Conservation (phyloP, 1,140 invertebrate genomes). For the Diachasmimorpha longicaudata region DNA sequence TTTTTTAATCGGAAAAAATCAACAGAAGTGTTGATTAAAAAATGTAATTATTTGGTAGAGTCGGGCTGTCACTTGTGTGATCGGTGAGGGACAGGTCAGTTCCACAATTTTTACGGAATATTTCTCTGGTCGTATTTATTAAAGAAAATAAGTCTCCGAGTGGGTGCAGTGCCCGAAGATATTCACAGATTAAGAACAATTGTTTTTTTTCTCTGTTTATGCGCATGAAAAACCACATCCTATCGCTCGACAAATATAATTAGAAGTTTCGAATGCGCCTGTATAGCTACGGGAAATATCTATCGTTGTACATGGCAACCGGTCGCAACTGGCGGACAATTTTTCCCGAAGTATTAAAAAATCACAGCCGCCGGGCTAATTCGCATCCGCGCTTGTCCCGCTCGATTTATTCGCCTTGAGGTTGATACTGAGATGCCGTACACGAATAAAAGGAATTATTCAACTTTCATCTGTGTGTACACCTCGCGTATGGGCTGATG, state of each 20-base stretch:
- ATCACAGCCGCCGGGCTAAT: slow-evolving; percentile 32
- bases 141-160: too few species aligned
- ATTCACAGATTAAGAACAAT: too few species aligned
- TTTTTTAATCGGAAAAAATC: too few species aligned
- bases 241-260: neutral
- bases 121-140: too few species aligned
- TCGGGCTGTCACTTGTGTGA: too few species aligned
- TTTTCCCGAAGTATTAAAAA: slow-evolving; percentile 34
- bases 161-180: too few species aligned
- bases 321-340: slow-evolving; percentile 20
- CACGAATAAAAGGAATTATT: slow-evolving; percentile 1
- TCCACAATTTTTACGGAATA: too few species aligned
- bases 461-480: neutral
- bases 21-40: too few species aligned
- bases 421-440: neutral
- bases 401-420: slow-evolving; percentile 34
- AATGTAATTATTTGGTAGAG: too few species aligned
- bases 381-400: slow-evolving; percentile 34
- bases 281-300: slow-evolving; percentile 10
- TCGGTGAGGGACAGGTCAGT: too few species aligned
- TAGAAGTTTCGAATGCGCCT: neutral
- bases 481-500: neutral
- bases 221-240: neutral
- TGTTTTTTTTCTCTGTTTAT: neutral
- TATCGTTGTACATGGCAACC: slow-evolving; percentile 23